Evolutionary conservation across 2,113 vertebrate species (phyloP), one percentile per base, ranked within the genome.

Genomic region (Corvus hawaiiensis): DNA sequence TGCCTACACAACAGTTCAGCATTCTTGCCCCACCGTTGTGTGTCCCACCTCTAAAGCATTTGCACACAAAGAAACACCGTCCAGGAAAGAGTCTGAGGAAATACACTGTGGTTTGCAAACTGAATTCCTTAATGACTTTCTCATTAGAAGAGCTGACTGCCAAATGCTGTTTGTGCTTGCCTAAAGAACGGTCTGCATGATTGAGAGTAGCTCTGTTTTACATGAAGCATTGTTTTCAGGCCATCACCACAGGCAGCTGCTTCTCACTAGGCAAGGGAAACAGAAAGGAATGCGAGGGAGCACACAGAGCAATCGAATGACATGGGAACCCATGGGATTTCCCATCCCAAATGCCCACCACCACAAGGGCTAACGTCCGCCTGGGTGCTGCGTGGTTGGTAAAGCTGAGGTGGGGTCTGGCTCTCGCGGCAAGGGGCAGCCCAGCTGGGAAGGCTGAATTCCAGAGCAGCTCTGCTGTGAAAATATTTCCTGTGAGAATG

Each of bases 111-210:
- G 74, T 91, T 93, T 94, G 89, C 89, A 93, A 83, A 59, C 74
- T 66, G 87, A 95, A 87, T 93, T 94, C 94, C 81, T 93, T 95
- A 95, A 97, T 80, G 78, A 91, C 89, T 93, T 95, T 82, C 91
- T 96, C 87, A 93, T 87, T 94, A 91, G 87, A 83, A 83, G 66
- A 87, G 26, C 74, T 91, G 78, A 68, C 81, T 96, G 94, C 95
- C 95, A 96, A 97, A 85, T n/a, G 74, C 24, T 87, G 46, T 87
- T 96, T 95, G 87, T 4, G 1, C 88, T 92, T 89, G 87, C 89
- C 84, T 95, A 64, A 92, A 95, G 94, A 61, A 87, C 0, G 0
- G 49, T 49, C 84, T 2, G 3, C 32, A 30, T 62, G 81, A 91
- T 17, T 78, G 92, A 93, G 63, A 76, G 58, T 37, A 82, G 63